Evolutionary conservation across 2,888 invertebrate species (phyloP), one percentile per base, ranked within the genome.

Genomic region (Latheticus oryzae): DNA sequence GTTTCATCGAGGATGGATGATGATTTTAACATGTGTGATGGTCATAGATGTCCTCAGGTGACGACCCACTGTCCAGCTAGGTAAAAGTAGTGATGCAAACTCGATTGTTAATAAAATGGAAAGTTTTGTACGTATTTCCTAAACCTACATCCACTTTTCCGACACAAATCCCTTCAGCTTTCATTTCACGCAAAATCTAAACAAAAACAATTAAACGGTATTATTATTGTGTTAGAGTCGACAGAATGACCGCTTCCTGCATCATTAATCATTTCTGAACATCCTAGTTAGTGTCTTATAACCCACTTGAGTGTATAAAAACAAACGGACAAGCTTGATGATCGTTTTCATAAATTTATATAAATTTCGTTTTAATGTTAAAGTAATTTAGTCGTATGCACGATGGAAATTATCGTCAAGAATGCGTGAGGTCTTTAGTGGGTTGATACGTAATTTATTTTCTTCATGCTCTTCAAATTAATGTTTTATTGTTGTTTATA

Each of bases 191-290:
- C 13, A 17, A 19, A 16, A 23, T 15, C n/a, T n/a, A n/a, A 8
- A 23, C 23, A 30, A 33, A 57, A 57, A 57, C 57, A 57, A 57
- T 57, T 57, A 57, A 51, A 50, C 45, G 43, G 35, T 35, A 17
- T 35, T 68, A 73, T 70, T 70, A 23, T 15, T 19, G 40, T 51
- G 33, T 37, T 8, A n/a, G 8, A 13, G 12, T 15, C 67, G 71
- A 73, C 72, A 72, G 72, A 69, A 70, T 70, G 68, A 72, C 71
- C 68, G 73, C 72, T 74, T 75, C 75, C 73, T 75, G 73, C 67
- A 71, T 72, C 73, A 74, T 75, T 71, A 73, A 75, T 75, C 75
- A 73, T 71, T 32, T 30, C 42, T 51, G 60, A 55, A 42, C 55
- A 51, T 60, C 47, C 53, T 48, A 30, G 57, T 57, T 57, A 57